Conservation (phyloP, 2,797 vertebrate species). For the Poecilia wingei region DNA sequence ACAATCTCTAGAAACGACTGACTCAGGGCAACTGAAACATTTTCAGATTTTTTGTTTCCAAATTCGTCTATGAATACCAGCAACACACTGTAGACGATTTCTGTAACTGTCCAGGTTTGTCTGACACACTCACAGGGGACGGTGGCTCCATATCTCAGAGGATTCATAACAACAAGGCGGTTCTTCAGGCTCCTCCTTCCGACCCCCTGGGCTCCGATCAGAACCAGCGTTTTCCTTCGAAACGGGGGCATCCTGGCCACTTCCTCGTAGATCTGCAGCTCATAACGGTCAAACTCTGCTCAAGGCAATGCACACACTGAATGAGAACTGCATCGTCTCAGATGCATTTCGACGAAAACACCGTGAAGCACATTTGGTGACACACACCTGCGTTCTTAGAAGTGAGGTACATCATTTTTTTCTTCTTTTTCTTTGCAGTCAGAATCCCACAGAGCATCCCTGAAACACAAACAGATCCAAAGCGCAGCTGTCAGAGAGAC, state of each 20-base stretch:
- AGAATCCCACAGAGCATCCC: slow-evolving; percentile 93
- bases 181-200: slow-evolving; percentile 98
- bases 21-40: neutral
- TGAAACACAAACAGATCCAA: slow-evolving; percentile 52
- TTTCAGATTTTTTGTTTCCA: neutral
- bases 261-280: slow-evolving; percentile 98
- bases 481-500: neutral
- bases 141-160: slow-evolving; percentile 92
- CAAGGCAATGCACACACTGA: slow-evolving; percentile 24
- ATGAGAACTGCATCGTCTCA: slow-evolving; percentile 10
- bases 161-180: slow-evolving; percentile 93
- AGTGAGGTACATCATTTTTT: slow-evolving; percentile 98
- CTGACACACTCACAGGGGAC: slow-evolving; percentile 93
- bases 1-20: neutral
- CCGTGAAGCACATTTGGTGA: neutral
- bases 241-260: slow-evolving; percentile 98
- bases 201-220: slow-evolving; percentile 98
- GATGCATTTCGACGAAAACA: neutral
- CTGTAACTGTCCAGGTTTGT: neutral
- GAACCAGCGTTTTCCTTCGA: slow-evolving; percentile 95
- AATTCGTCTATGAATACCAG: neutral
- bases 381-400: slow-evolving; percentile 95
- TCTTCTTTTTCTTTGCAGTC: slow-evolving; percentile 95
- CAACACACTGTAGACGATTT: neutral
- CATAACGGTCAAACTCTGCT: slow-evolving; percentile 97